Conservation (phyloP, 2,888 invertebrate genomes). For the Caenorhabditis drosophilae region DNA sequence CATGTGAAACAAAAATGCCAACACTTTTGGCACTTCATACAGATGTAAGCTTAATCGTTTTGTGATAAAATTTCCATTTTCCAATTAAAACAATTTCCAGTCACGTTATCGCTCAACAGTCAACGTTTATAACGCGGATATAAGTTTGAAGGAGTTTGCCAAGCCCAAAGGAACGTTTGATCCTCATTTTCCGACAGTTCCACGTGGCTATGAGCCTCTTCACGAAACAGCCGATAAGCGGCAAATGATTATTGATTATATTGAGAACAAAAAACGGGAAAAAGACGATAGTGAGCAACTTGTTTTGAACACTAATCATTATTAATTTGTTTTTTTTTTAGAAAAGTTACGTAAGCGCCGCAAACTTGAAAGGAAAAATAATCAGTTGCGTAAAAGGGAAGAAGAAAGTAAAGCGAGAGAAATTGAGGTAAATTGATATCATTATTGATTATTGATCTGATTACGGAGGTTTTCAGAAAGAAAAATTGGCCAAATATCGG, state of each 20-base stretch:
- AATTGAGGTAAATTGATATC: neutral
- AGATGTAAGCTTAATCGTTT: too few species aligned
- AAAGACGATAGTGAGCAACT: neutral
- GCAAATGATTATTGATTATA: neutral
- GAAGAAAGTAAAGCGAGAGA: neutral
- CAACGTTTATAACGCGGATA: neutral
- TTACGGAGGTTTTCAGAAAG: neutral
- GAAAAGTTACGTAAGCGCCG: neutral
- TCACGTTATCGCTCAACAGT: neutral
- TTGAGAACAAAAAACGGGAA: neutral
- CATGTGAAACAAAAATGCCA: too few species aligned
- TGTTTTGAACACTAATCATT: neutral
- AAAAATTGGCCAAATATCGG: neutral
- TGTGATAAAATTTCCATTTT: too few species aligned
- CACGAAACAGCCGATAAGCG: neutral
- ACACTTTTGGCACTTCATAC: too few species aligned
- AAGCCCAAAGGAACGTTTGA: neutral
- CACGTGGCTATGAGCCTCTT: neutral
- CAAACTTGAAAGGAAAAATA: neutral
- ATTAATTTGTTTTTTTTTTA: neutral
- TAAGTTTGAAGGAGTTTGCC: neutral
- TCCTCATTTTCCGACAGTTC: neutral
- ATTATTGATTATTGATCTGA: neutral
- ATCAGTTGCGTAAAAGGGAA: neutral
- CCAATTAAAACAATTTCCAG: slow-evolving; percentile 2